These are phyloP conservation scores for Drosophila teissieri DNA, from an alignment of 1,140 invertebrate genomes.

Conservation along the genomic window DNA sequence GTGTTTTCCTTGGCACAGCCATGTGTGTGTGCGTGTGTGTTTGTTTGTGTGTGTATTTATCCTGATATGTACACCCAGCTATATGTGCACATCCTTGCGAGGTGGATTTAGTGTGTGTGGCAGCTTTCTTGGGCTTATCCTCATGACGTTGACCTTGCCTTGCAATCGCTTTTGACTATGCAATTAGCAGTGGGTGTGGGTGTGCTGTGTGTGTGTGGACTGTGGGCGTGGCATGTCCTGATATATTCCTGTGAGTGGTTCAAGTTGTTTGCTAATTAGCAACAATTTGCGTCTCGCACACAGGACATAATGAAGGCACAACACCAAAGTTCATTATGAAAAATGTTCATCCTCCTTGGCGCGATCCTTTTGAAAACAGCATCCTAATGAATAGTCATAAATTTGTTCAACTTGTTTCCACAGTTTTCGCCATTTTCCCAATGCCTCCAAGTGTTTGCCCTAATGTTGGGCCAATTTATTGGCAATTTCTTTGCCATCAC, in stretches of 20 bases:
- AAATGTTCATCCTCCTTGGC: constrained; percentile 27
- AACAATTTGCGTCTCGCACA: constrained; percentile 43
- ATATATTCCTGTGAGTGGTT: constrained; percentile 37
- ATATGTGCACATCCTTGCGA: constrained; percentile 7
- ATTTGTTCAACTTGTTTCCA: constrained; percentile 53
- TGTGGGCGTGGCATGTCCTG: constrained; percentile 16
- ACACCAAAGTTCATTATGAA: constrained; percentile 41
- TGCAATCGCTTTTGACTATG: constrained; percentile 52
- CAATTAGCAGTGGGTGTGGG: constrained; percentile 38
- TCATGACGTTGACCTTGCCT: constrained; percentile 35
- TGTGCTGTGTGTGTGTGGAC: not conserved
- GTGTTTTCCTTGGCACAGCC: constrained; percentile 9
- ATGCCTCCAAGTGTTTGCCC: constrained; percentile 16
- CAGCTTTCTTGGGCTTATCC: constrained; percentile 28
- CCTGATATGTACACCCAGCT: constrained; percentile 1
- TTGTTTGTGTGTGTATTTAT: not conserved
- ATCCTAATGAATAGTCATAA: constrained; percentile 74
- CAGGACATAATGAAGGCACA: constrained; percentile 17
- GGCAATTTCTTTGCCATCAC: constrained; percentile 65
- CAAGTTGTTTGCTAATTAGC: constrained; percentile 65
- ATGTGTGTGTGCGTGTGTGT: not conserved
- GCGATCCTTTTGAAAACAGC: constrained; percentile 14
- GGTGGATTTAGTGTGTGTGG: constrained; percentile 32
- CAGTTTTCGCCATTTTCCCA: constrained; percentile 23
- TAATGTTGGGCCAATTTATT: constrained; percentile 72